Evolutionary conservation across 1,140 invertebrate genomes (phyloP).

Genomic region (Nephila pilipes): DNA sequence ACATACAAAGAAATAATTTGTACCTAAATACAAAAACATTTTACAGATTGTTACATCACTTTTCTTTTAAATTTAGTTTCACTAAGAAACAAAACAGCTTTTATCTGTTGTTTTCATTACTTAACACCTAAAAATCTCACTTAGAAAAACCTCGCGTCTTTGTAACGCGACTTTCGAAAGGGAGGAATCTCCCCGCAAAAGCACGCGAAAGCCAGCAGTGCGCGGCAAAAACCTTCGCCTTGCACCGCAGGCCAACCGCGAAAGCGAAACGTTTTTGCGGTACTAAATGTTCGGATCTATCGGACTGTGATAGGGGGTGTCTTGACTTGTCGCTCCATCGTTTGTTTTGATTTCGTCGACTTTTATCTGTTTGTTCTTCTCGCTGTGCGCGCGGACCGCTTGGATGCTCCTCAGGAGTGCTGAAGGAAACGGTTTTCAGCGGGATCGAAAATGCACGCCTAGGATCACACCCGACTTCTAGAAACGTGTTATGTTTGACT

Average conservation of each 20-base stretch:
- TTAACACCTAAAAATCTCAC: background rate
- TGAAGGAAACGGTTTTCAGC: background rate
- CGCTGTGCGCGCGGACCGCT: background rate
- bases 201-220: conserved; percentile 20
- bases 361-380: conserved; percentile 28
- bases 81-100: no score
- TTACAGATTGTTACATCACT: no score
- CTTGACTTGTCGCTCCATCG: background rate
- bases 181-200: background rate
- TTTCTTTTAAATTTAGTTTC: no score
- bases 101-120: no score
- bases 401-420: background rate
- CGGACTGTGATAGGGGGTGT: conserved; percentile 68
- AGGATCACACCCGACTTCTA: background rate
- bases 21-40: no score
- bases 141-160: background rate
- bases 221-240: conserved; percentile 28
- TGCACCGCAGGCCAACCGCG: conserved; percentile 65
- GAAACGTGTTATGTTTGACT: background rate
- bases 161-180: background rate
- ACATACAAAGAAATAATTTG: no score
- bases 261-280: conserved; percentile 70
- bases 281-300: conserved; percentile 49
- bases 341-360: conserved; percentile 30
- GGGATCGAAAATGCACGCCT: background rate